Conservation (phyloP, 2,113 vertebrate species). For the Chitala chitala region DNA sequence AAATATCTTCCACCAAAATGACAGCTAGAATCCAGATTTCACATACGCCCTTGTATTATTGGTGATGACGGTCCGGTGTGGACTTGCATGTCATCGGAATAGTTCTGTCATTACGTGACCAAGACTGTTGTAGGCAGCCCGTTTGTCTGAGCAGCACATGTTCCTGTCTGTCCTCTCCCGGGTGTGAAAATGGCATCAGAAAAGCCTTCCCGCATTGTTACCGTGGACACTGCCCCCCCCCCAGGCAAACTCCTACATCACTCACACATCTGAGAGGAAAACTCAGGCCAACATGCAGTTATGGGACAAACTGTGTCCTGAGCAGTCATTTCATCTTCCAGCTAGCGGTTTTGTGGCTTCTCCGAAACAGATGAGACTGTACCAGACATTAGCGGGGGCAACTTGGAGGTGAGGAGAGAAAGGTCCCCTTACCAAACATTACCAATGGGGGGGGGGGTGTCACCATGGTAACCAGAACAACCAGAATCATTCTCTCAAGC, state of each 20-base stretch:
- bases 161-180: constrained; percentile 20
- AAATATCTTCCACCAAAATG: too few relatives aligned
- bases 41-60: constrained; percentile 53
- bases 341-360: too few relatives aligned
- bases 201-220: too few relatives aligned
- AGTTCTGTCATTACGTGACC: constrained; percentile 35
- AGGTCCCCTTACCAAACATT: too few relatives aligned
- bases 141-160: not conserved
- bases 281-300: too few relatives aligned
- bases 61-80: constrained; percentile 45
- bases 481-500: constrained; percentile 53
- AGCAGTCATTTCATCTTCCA: too few relatives aligned
- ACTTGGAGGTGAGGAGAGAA: constrained; percentile 50
- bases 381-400: constrained; percentile 47
- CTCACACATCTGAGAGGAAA: too few relatives aligned
- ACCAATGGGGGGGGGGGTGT: constrained; percentile 58
- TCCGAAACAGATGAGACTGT: too few relatives aligned
- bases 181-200: not conserved
- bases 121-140: constrained; percentile 19
- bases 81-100: constrained; percentile 41
- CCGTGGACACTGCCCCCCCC: constrained; percentile 16
- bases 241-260: not conserved
- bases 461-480: constrained; percentile 67
- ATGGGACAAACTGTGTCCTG: too few relatives aligned
- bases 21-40: too few relatives aligned